Evolutionary conservation across 2,888 invertebrate genomes (phyloP).

Genomic region (Yponomeuta plumbellus): DNA sequence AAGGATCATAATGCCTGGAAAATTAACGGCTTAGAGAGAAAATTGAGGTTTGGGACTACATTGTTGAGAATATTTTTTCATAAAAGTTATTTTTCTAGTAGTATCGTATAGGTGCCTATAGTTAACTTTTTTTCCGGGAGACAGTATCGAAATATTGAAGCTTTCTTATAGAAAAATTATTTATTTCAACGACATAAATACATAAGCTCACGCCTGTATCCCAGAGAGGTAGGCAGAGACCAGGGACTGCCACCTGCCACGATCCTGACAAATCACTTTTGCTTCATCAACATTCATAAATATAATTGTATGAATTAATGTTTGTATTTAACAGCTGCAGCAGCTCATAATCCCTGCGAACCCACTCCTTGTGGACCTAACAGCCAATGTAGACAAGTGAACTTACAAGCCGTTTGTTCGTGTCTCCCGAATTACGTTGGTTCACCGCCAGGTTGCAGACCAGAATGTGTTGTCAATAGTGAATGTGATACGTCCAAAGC

Average conservation of each 20-base stretch:
- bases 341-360: constrained; percentile 82
- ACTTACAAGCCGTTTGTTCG: constrained; percentile 89
- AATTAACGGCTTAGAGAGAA: neutral
- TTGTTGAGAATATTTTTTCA: too few relatives aligned
- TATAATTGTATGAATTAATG: neutral
- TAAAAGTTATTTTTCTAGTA: neutral
- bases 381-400: constrained; percentile 87
- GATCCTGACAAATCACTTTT: too few relatives aligned
- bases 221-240: too few relatives aligned
- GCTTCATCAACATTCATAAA: too few relatives aligned
- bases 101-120: too few relatives aligned
- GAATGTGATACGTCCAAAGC: constrained; percentile 89
- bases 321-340: constrained; percentile 45
- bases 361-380: constrained; percentile 93
- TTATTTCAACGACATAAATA: neutral
- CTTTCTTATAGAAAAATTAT: neutral
- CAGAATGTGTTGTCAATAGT: constrained; percentile 91
- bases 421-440: constrained; percentile 87
- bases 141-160: too few relatives aligned
- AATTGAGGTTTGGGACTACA: too few relatives aligned
- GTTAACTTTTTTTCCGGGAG: neutral
- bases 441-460: constrained; percentile 87
- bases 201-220: too few relatives aligned
- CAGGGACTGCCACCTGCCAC: too few relatives aligned
- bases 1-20: too few relatives aligned